Percentiles rank a stretch among this genome's conserved stretches.
Evolutionary conservation across 2,888 invertebrate genomes (phyloP).

Genomic region (Cryptus viduatorius): DNA sequence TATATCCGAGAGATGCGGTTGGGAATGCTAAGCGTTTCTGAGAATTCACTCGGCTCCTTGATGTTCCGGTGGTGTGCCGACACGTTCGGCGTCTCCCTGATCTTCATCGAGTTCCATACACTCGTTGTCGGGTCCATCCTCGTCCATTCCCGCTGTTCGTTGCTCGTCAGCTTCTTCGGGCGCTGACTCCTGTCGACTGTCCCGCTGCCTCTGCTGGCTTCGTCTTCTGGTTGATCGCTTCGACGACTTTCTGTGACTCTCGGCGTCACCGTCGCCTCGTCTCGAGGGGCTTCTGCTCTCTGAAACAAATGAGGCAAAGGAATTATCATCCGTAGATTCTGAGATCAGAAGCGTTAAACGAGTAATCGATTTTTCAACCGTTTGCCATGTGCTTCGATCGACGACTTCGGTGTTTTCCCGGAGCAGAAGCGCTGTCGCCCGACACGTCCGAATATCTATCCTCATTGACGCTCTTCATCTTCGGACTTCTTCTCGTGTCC

Average conservation of each 20-base stretch:
- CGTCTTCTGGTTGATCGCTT: slow-evolving; percentile 65
- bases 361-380: slow-evolving; percentile 18
- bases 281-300: slow-evolving; percentile 62
- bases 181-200: slow-evolving; percentile 47
- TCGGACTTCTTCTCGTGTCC: slow-evolving; percentile 33
- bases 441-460: slow-evolving; percentile 59
- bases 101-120: slow-evolving; percentile 60
- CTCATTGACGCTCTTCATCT: slow-evolving; percentile 63
- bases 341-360: not conserved
- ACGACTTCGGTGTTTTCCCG: slow-evolving; percentile 58
- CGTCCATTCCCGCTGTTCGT: slow-evolving; percentile 36
- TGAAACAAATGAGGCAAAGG: slow-evolving; percentile 2
- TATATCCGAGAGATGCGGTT: not conserved
- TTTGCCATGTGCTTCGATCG: slow-evolving; percentile 60
- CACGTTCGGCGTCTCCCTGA: slow-evolving; percentile 44
- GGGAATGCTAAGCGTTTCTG: not conserved
- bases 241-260: slow-evolving; percentile 51
- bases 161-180: slow-evolving; percentile 52
- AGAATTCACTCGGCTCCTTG: slow-evolving; percentile 50
- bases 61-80: slow-evolving; percentile 55
- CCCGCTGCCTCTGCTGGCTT: slow-evolving; percentile 63
- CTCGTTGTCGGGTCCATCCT: slow-evolving; percentile 50
- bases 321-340: not conserved
- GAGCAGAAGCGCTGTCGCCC: slow-evolving; percentile 56
- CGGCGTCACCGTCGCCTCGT: slow-evolving; percentile 55